Conservation (phyloP, 2,113 vertebrate species). For the Phainopepla nitens region DNA sequence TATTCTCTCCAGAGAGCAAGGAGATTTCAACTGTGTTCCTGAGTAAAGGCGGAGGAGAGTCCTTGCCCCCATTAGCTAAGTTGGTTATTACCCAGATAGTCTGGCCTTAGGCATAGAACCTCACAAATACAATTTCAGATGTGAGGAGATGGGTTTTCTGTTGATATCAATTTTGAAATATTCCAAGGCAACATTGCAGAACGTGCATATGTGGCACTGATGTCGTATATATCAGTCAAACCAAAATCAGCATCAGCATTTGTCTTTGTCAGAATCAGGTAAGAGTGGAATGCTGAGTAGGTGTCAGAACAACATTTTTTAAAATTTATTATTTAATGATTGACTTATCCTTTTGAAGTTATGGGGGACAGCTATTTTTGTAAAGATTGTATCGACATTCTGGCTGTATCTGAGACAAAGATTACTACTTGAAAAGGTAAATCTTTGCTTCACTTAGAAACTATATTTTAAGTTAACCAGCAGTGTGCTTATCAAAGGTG, state of each 20-base stretch:
- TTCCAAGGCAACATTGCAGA: neutral
- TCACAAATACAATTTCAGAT: neutral
- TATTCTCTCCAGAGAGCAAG: neutral
- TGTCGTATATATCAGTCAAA: neutral
- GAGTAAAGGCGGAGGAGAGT: neutral
- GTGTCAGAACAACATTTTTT: neutral
- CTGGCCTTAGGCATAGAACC: neutral
- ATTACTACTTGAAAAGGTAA: neutral
- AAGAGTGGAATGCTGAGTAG: neutral
- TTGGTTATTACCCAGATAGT: neutral
- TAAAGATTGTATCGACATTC: neutral
- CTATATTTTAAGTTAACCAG: neutral
- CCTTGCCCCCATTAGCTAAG: neutral
- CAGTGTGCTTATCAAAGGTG: neutral
- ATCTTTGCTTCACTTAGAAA: neutral
- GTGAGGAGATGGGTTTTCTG: neutral
- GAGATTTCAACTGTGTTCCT: neutral
- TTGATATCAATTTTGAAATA: neutral
- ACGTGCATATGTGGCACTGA: fast-evolving
- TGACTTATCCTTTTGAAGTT: neutral
- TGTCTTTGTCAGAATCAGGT: neutral
- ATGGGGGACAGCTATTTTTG: neutral
- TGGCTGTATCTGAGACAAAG: neutral
- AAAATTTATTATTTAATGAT: neutral
- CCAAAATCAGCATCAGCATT: neutral